Evolutionary conservation across 2,797 vertebrate species (phyloP).

Genomic region (Austrolebias charrua): DNA sequence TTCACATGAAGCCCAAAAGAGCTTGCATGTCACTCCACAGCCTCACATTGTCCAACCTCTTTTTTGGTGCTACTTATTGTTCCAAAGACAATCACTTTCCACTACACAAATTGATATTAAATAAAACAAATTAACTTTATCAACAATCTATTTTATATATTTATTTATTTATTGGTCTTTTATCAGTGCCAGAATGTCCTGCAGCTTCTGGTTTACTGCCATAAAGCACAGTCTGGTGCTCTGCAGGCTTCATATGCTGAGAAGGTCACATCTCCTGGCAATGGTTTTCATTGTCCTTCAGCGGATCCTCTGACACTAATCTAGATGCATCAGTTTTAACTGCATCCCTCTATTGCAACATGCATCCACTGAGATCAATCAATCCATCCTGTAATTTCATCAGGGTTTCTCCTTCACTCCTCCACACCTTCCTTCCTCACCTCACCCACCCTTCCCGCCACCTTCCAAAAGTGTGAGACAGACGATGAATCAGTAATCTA

Average conservation of each 20-base stretch:
- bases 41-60: no score
- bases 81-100: no score
- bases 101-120: not conserved
- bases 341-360: slow-evolving; percentile 53
- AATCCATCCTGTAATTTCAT: slow-evolving; percentile 77
- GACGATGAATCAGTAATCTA: slow-evolving; percentile 70
- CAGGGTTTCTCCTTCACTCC: slow-evolving; percentile 51
- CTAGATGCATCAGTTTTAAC: slow-evolving; percentile 80
- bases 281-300: slow-evolving; percentile 76
- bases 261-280: slow-evolving; percentile 77
- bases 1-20: no score
- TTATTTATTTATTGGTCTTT: slow-evolving; percentile 15
- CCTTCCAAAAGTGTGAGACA: slow-evolving; percentile 38
- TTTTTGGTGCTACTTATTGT: no score
- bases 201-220: slow-evolving; percentile 64
- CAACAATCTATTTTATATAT: slow-evolving; percentile 15
- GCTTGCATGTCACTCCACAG: no score
- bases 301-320: slow-evolving; percentile 76
- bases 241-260: slow-evolving; percentile 54
- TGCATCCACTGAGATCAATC: slow-evolving; percentile 74
- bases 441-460: slow-evolving; percentile 13
- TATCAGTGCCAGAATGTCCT: slow-evolving; percentile 59
- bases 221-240: slow-evolving; percentile 34
- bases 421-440: slow-evolving; percentile 15
- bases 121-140: not conserved